A percentile compares a stretch with the other conserved stretches of the same genome.
Conservation (phyloP, 1,140 invertebrate genomes). For the Oryctes rhinoceros region DNA sequence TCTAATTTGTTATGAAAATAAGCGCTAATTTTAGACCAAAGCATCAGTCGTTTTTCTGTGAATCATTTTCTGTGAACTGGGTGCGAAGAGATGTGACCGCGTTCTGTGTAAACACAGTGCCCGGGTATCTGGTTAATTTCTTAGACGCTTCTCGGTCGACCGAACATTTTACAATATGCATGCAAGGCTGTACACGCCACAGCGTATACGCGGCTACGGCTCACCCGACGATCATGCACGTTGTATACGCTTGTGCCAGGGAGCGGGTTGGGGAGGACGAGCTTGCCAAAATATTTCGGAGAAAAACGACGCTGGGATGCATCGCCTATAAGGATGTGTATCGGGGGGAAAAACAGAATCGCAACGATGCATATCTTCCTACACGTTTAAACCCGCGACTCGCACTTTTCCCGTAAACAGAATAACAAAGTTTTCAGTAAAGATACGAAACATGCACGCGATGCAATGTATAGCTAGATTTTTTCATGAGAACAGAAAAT, state of each 20-base stretch:
- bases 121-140: constrained; percentile 30
- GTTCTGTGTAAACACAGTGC: constrained; percentile 47
- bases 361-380: background rate
- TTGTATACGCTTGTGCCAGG: background rate
- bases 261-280: background rate
- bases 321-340: background rate
- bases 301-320: too few species aligned
- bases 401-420: background rate
- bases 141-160: constrained; percentile 18
- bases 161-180: constrained; percentile 23
- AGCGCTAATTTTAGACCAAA: constrained; percentile 50
- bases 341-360: background rate
- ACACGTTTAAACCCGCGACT: background rate
- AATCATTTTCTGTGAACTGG: constrained; percentile 52
- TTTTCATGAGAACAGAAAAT: background rate
- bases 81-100: constrained; percentile 52
- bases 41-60: constrained; percentile 47
- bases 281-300: too few species aligned
- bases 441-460: constrained; percentile 22
- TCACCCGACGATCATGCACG: background rate
- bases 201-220: background rate
- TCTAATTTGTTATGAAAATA: constrained; percentile 49
- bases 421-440: background rate
- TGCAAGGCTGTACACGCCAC: background rate
- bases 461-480: background rate